Evolutionary conservation across 2,888 invertebrate genomes (phyloP).

Genomic region (Caenorhabditis sp.): DNA sequence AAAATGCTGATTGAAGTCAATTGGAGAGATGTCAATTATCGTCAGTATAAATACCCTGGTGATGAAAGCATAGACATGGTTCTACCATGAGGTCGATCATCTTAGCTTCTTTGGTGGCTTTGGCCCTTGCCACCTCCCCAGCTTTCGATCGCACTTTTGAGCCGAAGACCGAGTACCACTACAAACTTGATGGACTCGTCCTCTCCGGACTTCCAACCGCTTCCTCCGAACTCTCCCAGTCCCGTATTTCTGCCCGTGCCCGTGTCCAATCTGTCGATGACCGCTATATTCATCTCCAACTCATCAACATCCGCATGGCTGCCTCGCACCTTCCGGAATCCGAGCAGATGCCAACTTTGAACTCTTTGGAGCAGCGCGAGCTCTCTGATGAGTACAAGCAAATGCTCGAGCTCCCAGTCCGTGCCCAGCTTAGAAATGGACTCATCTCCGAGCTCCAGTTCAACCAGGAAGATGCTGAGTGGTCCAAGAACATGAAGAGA

Average conservation of each 20-base stretch:
- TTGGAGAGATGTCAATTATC: conserved; percentile 46
- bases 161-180: conserved; percentile 62
- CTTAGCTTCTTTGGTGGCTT: conserved; percentile 64
- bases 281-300: conserved; percentile 55
- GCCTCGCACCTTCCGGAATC: conserved; percentile 57
- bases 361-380: conserved; percentile 70
- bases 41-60: conserved; percentile 33
- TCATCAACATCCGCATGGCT: conserved; percentile 59
- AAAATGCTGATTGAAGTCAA: conserved; percentile 25
- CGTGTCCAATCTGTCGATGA: conserved; percentile 61
- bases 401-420: conserved; percentile 72
- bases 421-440: conserved; percentile 75
- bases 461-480: conserved; percentile 68
- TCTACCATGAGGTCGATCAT: conserved; percentile 63
- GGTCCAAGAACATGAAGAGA: conserved; percentile 81
- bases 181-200: conserved; percentile 63
- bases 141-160: conserved; percentile 54
- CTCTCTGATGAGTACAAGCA: conserved; percentile 66
- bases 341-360: conserved; percentile 53
- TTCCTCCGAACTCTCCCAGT: conserved; percentile 57
- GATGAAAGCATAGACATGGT: conserved; percentile 27
- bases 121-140: conserved; percentile 67
- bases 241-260: conserved; percentile 63
- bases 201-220: conserved; percentile 66
- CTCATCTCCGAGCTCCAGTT: conserved; percentile 73